Evolutionary conservation across 2,113 vertebrate species (phyloP), one percentile per base, ranked within the genome.

Genomic region (Atherinomorus stipes): DNA sequence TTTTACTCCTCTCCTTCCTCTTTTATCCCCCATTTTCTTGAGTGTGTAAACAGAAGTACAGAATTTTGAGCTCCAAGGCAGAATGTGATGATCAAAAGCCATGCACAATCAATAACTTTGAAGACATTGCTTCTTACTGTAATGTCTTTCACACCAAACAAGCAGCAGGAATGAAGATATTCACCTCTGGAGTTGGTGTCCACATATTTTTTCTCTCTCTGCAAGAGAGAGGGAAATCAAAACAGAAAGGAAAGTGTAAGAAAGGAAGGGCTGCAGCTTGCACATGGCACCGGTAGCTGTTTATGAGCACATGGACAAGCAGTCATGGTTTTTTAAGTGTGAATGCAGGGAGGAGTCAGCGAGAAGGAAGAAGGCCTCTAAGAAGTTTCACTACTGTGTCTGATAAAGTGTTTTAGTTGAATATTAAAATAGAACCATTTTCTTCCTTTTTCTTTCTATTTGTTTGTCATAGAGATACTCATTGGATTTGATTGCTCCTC

Each of bases 21-120:
- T 83, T 89, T 84, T 79, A 86, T 85, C 67, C 64, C 60, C 63
- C 16, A 51, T 83, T 88, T 89, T 72, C 70, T 70, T 80, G 74
- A 76, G 81, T 63, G 74, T 81, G 81, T 77, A 90, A 90, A 89
- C 88, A 89, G 72, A 76, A 85, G 77, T 77, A 74, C 85, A 76
- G 69, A 80, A 49, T 83, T 88, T 85, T 71, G 58, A 68, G 61
- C 78, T 87, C 50, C 51, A 3, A 83, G 77, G 74, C 74, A 81
- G 57, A 74, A 76, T 37, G 51, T 21, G 37, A 63, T 74, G 85
- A 88, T 86, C 88, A 88, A 91, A 89, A 78, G 66, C 45, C 13
- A 4, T 8, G 50, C 51, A 7, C 26, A 52, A 85, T 88, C 85
- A 83, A 78, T 85, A 74, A 72, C 80, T 86, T 82, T 75, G 78